Base-by-base conservation (phyloP, 1,140 invertebrate species). In the Leptopilina clavipes region DNA sequence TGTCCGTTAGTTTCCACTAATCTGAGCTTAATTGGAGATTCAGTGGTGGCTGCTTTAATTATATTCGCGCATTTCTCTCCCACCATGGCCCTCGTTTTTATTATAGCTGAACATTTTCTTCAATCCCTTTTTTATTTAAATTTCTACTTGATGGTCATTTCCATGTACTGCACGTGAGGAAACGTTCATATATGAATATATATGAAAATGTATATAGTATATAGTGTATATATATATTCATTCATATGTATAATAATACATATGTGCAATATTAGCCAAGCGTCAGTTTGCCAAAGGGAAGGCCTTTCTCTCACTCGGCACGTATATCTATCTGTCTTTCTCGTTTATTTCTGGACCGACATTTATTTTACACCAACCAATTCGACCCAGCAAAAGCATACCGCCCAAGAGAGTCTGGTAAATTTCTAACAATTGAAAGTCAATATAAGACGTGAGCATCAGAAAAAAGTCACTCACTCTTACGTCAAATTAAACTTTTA, bases 261-360 rank as follows among this genome's bases (percentile, higher is more conserved):
- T 59, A 10, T 59, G 54, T 22, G 11, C 1, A 19, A 65, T 25
- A 65, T 25, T 14, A 22, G n/a, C 65, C 65, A 37, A 44, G 72
- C 70, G 12, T 71, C 31, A 70, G 48, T 65, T 65, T 59, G 18
- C 44, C 71, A 75, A 56, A 48, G 72, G n/a, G 71, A 18, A 25
- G 43, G 19, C 73, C 75, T 74, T 81, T 78, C 76, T 71, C 76
- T 65, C 65, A 74, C 71, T 71, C 54, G 11, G 65, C 40, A 14
- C 44, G 7, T 71, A 18, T 75, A 43, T 77, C 37, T 40, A 72
- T 77, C 45, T 74, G 75, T 77, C 75, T 73, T 88, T 86, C 43
- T 84, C 83, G 2, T 82, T 82, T 40, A 86, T 81, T 81, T 81
- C 52, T 78, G 79, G 81, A 72, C 48, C 54, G 74, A 72, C 72